Percentiles rank a stretch among this genome's conserved stretches.
Conservation (phyloP, 2,797 vertebrate species). For the Pogonophryne albipinna region DNA sequence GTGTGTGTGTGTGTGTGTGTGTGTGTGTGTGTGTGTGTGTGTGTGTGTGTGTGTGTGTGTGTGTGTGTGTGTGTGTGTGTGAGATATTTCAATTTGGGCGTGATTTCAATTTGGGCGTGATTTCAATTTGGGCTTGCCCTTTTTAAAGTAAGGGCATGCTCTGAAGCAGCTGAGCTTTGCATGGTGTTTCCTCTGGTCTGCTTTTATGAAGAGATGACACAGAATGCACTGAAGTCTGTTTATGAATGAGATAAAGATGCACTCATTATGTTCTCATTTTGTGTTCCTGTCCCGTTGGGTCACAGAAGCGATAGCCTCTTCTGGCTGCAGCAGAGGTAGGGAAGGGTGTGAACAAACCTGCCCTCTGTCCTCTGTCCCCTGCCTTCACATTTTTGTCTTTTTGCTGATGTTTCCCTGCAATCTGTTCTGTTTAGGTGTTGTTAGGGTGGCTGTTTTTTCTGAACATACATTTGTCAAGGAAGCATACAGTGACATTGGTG, state of each 20-base stretch:
- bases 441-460: slow-evolving; percentile 5
- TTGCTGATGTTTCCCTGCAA: slow-evolving; percentile 27
- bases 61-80: too few relatives aligned
- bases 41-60: too few relatives aligned
- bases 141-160: slow-evolving; percentile 49
- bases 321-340: slow-evolving; percentile 82
- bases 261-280: slow-evolving; percentile 66
- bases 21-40: too few relatives aligned
- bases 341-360: slow-evolving; percentile 70
- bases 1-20: too few relatives aligned
- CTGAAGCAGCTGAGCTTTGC: slow-evolving; percentile 65
- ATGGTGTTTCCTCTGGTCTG: slow-evolving; percentile 57
- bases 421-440: slow-evolving; percentile 18
- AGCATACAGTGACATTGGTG: neutral
- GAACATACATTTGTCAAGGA: neutral
- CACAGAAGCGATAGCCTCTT: slow-evolving; percentile 79
- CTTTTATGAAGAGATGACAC: slow-evolving; percentile 21
- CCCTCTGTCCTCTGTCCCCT: slow-evolving; percentile 40
- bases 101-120: too few relatives aligned
- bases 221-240: slow-evolving; percentile 36
- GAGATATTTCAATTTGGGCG: too few relatives aligned
- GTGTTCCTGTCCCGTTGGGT: slow-evolving; percentile 72
- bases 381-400: slow-evolving; percentile 32
- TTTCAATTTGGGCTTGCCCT: slow-evolving; percentile 1
- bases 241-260: slow-evolving; percentile 41